Conservation (phyloP, 2,113 vertebrate species). For the Osmerus mordax region DNA sequence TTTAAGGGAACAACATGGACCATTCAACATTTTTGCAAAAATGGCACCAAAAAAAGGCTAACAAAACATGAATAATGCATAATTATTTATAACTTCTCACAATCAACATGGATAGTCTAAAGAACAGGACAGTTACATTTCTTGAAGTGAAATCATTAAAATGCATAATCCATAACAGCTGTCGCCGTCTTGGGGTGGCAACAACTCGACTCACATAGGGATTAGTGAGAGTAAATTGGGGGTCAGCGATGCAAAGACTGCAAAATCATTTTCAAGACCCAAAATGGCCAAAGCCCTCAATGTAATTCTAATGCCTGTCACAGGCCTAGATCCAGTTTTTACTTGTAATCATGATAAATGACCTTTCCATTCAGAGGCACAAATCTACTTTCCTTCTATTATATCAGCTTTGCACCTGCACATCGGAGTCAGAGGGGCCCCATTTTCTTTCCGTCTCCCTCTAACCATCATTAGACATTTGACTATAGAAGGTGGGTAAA, state of each 20-base stretch:
- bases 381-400: background rate
- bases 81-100: too few relatives aligned
- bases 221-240: background rate
- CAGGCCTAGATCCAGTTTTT: background rate
- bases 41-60: too few relatives aligned
- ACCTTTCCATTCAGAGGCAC: background rate
- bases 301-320: background rate
- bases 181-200: too few relatives aligned
- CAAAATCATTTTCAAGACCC: background rate
- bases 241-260: background rate
- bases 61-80: too few relatives aligned
- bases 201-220: background rate
- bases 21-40: too few relatives aligned
- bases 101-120: too few relatives aligned
- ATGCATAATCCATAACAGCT: too few relatives aligned
- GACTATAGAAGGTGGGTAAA: background rate
- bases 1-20: too few relatives aligned
- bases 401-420: background rate
- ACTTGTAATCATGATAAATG: conserved; percentile 13
- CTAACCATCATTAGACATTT: background rate
- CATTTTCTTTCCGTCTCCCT: background rate
- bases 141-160: too few relatives aligned
- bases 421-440: background rate
- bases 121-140: too few relatives aligned
- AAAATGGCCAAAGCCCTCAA: background rate